Evolutionary conservation across 2,113 vertebrate species (phyloP), one percentile per base, ranked within the genome.

Genomic region (Dromas ardeola): DNA sequence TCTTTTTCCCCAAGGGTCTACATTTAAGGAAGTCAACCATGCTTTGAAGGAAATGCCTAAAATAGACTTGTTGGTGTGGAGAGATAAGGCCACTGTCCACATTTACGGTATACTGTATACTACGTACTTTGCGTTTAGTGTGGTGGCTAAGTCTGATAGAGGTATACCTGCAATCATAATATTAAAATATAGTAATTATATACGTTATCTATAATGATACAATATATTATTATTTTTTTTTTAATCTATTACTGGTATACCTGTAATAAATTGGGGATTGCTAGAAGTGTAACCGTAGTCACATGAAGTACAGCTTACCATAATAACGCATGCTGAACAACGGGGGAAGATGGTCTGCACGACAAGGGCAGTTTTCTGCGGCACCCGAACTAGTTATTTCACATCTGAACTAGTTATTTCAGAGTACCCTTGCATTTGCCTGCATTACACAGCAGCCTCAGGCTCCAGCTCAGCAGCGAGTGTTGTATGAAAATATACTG

Each of bases 311-410:
- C 26, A n/a, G 19, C 19, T 63, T 63, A 79, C 50, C 71, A 58
- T 34, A 63, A 9, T 11, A 53, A 17, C 26, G 36, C 2, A 17
- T 0, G 0, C 22, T 67, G 49, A 86, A 53, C 19, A 45, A 30
- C 0, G 12, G 18, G 15, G 71, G 40, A 67, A 72, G 56, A 69
- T 4, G 22, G 19, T 29, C 43, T 15, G 6, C 1, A 6, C n/a
- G 25, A 29, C 5, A 66, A 17, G 16, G 65, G 38, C 5, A 1
- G n/a, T 27, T 77, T 81, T 78, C 43, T 59, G 38, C 0, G 0
- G 42, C 32, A 87, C 29, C 76, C 40, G n/a, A 29, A 30, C 36
- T 30, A 49, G 21, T 36, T 66, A 66, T 36, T 91, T 73, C 69
- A 67, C 21, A 42, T 42, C 42, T 42, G 42, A 27, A 26, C 36